Evolutionary conservation across 2,797 vertebrate genomes (phyloP).

Genomic region (Anguilla marmorata): DNA sequence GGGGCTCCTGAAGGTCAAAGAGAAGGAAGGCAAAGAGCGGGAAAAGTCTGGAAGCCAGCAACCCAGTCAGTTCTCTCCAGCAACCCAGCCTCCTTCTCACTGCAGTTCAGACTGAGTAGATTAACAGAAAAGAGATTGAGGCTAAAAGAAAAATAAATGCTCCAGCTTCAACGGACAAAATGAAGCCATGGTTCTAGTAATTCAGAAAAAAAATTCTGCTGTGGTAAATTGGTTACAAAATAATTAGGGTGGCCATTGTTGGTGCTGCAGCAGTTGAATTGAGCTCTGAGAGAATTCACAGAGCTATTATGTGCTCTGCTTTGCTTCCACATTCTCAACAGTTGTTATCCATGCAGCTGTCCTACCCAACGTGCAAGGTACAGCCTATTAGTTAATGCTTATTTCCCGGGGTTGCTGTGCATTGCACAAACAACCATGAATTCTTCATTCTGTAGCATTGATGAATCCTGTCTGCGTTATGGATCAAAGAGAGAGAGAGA

Average conservation of each 20-base stretch:
- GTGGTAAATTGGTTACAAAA: neutral
- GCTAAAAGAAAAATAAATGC: neutral
- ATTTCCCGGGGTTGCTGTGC: neutral
- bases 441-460: neutral
- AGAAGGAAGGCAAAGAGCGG: neutral
- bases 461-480: neutral
- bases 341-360: neutral
- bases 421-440: neutral
- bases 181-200: neutral
- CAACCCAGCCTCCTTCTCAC: neutral
- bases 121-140: neutral
- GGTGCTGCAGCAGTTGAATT: neutral
- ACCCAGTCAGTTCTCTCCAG: neutral
- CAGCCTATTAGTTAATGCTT: neutral
- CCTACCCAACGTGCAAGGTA: neutral
- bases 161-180: neutral
- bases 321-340: neutral
- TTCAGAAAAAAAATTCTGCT: neutral
- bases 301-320: neutral
- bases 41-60: neutral
- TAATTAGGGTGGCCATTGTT: neutral
- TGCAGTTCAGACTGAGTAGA: neutral
- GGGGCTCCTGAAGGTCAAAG: constrained; percentile 6
- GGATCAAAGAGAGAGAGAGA: neutral
- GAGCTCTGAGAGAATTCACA: neutral